Percentiles rank a stretch among this genome's conserved stretches.
These are phyloP conservation scores for Cryptoblepharus egeriae DNA, from an alignment of 2,797 vertebrate species.

Conservation along the genomic window DNA sequence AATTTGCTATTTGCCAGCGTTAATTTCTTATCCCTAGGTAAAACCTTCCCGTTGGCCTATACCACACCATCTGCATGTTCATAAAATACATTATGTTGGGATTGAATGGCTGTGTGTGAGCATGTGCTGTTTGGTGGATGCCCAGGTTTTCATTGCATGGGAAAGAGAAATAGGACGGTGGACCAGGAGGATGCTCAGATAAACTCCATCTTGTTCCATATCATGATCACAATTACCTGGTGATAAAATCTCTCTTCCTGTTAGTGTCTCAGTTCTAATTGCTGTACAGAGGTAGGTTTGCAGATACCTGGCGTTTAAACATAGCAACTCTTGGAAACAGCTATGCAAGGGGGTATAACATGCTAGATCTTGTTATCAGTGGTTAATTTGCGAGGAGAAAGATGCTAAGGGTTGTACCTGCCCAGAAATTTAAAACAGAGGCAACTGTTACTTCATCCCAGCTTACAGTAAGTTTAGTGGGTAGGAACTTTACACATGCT, in stretches of 20 bases:
- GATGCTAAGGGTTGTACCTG: not conserved
- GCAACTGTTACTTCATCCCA: not conserved
- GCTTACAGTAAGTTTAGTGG: too few relatives aligned
- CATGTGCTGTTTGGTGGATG: slow-evolving; percentile 31
- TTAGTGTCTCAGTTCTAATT: not conserved
- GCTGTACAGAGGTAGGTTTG: not conserved
- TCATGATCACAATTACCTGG: not conserved
- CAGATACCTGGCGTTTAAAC: not conserved
- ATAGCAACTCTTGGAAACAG: too few relatives aligned
- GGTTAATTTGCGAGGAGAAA: not conserved
- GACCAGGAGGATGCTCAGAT: not conserved
- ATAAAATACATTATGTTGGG: slow-evolving; percentile 71
- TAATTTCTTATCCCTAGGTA: slow-evolving; percentile 87
- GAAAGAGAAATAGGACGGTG: not conserved
- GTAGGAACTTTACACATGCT: not conserved
- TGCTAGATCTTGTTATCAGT: not conserved
- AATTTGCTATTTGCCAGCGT: slow-evolving; percentile 83
- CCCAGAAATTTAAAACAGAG: too few relatives aligned
- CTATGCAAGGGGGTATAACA: too few relatives aligned
- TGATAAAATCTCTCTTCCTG: not conserved
- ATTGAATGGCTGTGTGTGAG: slow-evolving; percentile 63
- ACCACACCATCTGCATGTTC: slow-evolving; percentile 82
- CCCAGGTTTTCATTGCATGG: not conserved
- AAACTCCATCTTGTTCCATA: not conserved
- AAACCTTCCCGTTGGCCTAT: slow-evolving; percentile 78